Evolutionary conservation across 2,888 invertebrate genomes (phyloP).

Genomic region (Drosophila anomalata): DNA sequence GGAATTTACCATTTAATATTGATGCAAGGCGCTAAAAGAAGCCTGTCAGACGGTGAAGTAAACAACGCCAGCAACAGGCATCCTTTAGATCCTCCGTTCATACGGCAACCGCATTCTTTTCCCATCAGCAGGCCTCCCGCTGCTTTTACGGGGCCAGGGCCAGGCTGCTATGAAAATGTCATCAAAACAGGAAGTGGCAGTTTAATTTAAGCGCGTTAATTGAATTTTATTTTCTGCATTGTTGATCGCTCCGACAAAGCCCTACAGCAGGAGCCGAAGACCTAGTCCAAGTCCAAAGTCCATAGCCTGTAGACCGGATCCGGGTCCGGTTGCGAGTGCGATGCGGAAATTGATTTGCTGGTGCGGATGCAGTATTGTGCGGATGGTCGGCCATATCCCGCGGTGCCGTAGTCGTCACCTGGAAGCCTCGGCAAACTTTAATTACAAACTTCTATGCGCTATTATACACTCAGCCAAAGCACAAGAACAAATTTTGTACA

Average conservation of each 20-base stretch:
- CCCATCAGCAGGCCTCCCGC: conserved; percentile 25
- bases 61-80: conserved; percentile 45
- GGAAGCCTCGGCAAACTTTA: conserved; percentile 69
- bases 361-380: conserved; percentile 37
- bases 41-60: conserved; percentile 38
- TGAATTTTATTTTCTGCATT: conserved; percentile 78
- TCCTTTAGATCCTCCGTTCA: conserved; percentile 12
- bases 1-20: conserved; percentile 55
- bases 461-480: conserved; percentile 55
- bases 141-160: conserved; percentile 33
- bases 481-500: neutral
- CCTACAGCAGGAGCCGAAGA: neutral
- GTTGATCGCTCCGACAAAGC: conserved; percentile 37
- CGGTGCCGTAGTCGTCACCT: conserved; percentile 37
- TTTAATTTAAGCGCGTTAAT: conserved; percentile 82
- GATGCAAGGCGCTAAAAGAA: conserved; percentile 47
- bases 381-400: conserved; percentile 39
- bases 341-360: conserved; percentile 70
- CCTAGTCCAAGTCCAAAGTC: conserved; percentile 20
- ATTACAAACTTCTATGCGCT: conserved; percentile 61
- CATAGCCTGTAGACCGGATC: conserved; percentile 3
- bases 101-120: conserved; percentile 32
- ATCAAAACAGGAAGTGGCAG: conserved; percentile 82
- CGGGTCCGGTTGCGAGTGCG: conserved; percentile 33
- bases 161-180: conserved; percentile 75